Evolutionary conservation across 1,140 invertebrate genomes (phyloP), one percentile per base, ranked within the genome.

Genomic region (Penaeus indicus): DNA sequence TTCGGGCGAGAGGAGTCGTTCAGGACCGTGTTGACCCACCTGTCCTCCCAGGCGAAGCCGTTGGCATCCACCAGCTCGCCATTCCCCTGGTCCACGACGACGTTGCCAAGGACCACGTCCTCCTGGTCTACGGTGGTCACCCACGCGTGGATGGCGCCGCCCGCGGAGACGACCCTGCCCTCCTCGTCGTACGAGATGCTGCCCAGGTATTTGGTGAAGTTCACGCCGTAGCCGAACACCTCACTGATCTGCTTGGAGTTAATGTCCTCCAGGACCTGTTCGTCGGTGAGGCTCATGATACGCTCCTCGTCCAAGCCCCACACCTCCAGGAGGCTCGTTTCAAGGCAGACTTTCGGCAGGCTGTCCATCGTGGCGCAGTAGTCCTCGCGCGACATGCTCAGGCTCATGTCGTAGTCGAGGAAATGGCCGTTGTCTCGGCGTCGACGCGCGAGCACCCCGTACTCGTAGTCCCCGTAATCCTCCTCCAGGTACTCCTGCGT

Each of bases 51-150:
- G 27, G 75, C 85, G 80, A 85, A 88, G 18, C 85, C 80, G 22
- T 62, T 72, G 42, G 69, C 84, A 79, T 92, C 92, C 93, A 95
- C 95, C 95, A 95, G 95, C 91, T 96, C 95, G 91, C 96, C 95
- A 63, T 96, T 96, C 85, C 96, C 96, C 22, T 95, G 95, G 78
- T 94, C 93, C 91, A 96, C 96, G 85, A 95, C 95, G 81, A 94
- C 93, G 92, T 95, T 94, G 91, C 95, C 93, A 92, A 94, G 94
- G 91, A 95, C 93, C 1, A 96, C 94, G 61, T 93, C 92, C 2
- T 94, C 94, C 93, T 95, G 95, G 93, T 96, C 96, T 0, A 96
- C 94, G 89, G 94, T 92, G 38, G 95, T 93, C 90, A 95, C 94
- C 95, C 95, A 96, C 61, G 94, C 93, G 16, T 95, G 94, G 89